Percentiles rank a stretch among this genome's conserved stretches.
Evolutionary conservation across 2,888 invertebrate genomes (phyloP).

Genomic region (Thelaira solivaga): DNA sequence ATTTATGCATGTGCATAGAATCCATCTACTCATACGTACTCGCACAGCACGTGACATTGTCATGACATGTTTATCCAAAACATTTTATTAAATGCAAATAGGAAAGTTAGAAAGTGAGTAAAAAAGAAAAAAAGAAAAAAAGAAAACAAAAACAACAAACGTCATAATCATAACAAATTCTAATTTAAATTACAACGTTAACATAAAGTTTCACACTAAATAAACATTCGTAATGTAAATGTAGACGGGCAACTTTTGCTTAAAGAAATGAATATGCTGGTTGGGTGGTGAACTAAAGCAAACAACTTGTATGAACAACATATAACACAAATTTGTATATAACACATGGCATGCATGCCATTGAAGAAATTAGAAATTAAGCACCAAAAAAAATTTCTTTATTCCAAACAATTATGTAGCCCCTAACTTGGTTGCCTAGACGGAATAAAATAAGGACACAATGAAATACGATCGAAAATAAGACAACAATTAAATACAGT

Average conservation of each 20-base stretch:
- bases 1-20: not conserved
- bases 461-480: too few relatives aligned
- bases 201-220: not conserved
- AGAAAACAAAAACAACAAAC: not conserved
- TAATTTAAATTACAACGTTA: constrained; percentile 17
- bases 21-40: too few relatives aligned
- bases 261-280: constrained; percentile 12
- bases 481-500: too few relatives aligned
- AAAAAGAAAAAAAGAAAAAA: not conserved
- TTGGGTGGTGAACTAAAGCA: not conserved
- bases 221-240: not conserved
- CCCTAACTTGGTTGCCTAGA: too few relatives aligned
- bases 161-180: constrained; percentile 24
- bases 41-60: not conserved
- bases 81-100: not conserved
- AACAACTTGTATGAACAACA: not conserved
- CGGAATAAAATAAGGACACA: too few relatives aligned
- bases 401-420: too few relatives aligned
- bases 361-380: constrained; percentile 42
- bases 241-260: not conserved
- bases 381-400: too few relatives aligned
- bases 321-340: too few relatives aligned
- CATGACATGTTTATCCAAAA: constrained; percentile 4
- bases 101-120: not conserved
- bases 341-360: constrained; percentile 5